These are phyloP conservation scores for Squalus acanthias DNA, from an alignment of 2,797 vertebrate genomes.

Conservation along the genomic window DNA sequence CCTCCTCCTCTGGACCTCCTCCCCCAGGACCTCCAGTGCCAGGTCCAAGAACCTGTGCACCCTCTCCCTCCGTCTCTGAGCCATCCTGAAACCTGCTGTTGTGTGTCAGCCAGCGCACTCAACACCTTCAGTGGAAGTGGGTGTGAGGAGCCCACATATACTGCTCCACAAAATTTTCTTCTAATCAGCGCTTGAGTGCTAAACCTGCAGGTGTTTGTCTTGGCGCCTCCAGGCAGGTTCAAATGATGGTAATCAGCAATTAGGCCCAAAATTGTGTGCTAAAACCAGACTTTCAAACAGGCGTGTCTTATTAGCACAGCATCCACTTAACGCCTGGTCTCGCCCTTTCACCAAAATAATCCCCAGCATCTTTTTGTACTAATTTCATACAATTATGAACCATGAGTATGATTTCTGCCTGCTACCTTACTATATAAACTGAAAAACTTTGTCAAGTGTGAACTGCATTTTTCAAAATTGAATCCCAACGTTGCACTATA, in stretches of 20 bases:
- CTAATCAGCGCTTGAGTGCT: neutral
- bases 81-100: neutral
- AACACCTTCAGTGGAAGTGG: neutral
- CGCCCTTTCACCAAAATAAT: neutral
- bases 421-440: neutral
- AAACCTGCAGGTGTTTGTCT: neutral
- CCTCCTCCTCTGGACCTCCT: neutral
- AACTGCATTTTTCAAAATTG: neutral
- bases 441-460: neutral
- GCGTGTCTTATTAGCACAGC: neutral
- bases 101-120: neutral
- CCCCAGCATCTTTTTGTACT: neutral
- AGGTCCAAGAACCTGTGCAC: too few species aligned
- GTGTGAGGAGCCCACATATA: neutral
- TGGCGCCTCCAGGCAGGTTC: neutral
- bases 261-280: neutral
- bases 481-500: neutral
- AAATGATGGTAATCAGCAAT: neutral
- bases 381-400: neutral
- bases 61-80: neutral
- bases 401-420: neutral
- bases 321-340: neutral
- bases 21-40: neutral
- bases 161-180: neutral
- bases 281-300: neutral